A percentile compares a stretch with the other conserved stretches of the same genome.
Evolutionary conservation across 1,140 invertebrate species (phyloP).

Genomic region (Oncopodura yosiiana): DNA sequence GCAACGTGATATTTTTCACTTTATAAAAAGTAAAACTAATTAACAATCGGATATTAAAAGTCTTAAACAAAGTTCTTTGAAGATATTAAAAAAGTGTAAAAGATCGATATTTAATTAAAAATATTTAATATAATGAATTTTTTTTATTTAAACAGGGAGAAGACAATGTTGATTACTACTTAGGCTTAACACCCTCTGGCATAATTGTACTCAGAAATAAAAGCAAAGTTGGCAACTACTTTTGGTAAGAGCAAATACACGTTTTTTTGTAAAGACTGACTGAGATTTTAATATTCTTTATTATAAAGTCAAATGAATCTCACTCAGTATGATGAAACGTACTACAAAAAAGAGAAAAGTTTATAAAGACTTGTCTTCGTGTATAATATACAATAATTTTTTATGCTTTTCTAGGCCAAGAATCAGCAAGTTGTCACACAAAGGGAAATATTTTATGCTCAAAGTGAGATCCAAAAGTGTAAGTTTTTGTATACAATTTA

Average conservation of each 20-base stretch:
- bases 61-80: too few species aligned
- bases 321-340: neutral
- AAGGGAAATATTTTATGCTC: constrained; percentile 92
- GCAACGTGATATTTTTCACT: too few species aligned
- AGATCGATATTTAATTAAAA: too few species aligned
- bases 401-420: constrained; percentile 56
- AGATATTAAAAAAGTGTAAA: too few species aligned
- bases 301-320: constrained; percentile 6
- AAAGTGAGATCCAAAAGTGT: constrained; percentile 90
- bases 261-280: too few species aligned
- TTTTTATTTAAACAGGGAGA: constrained; percentile 64
- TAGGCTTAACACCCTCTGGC: constrained; percentile 93
- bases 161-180: constrained; percentile 91
- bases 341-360: neutral
- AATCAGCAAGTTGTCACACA: constrained; percentile 91
- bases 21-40: too few species aligned
- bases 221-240: constrained; percentile 96
- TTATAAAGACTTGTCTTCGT: too few species aligned
- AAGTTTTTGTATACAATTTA: constrained; percentile 43
- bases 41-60: too few species aligned
- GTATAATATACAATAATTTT: neutral
- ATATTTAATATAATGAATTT: too few species aligned
- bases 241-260: constrained; percentile 56
- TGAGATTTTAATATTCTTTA: constrained; percentile 7
- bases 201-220: constrained; percentile 91